A percentile compares a stretch with the other conserved stretches of the same genome.
phyloP scores from a whole-genome alignment of 2,888 invertebrate species.

The Julus scanicus region DNA sequence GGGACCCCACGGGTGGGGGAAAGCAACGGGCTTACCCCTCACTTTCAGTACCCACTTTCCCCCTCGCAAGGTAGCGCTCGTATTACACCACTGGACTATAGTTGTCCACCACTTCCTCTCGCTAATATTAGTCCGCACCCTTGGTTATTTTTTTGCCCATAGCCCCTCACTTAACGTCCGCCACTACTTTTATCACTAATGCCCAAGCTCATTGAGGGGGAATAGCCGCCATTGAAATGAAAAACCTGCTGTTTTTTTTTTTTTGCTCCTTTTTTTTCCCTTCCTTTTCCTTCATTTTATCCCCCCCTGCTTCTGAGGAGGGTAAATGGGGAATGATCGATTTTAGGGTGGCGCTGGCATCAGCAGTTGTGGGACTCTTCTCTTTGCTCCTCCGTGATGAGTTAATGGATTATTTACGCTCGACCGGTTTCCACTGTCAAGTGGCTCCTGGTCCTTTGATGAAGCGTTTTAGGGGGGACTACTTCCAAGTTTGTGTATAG shows the following conservation, averaged over 20 bases:
- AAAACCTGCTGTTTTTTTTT: conserved; percentile 19
- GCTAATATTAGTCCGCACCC: background rate
- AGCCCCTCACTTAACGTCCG: conserved; percentile 19
- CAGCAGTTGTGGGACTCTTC: background rate
- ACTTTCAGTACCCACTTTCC: background rate
- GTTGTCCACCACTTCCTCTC: background rate
- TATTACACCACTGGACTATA: background rate
- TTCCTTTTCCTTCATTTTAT: background rate
- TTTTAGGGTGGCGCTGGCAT: conserved; percentile 36
- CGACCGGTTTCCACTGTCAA: conserved; percentile 27
- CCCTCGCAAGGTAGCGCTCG: background rate
- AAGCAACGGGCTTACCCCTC: background rate
- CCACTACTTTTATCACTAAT: conserved; percentile 29
- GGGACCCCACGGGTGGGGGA: background rate
- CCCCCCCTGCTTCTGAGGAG: background rate
- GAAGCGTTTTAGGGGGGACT: background rate
- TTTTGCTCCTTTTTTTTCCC: background rate
- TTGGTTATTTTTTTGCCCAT: background rate
- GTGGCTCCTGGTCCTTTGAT: conserved; percentile 16
- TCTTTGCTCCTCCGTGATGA: conserved; percentile 9
- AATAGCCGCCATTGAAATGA: conserved; percentile 36
- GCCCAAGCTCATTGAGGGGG: conserved; percentile 35
- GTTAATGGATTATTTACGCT: conserved; percentile 34
- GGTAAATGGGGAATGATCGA: conserved; percentile 23
- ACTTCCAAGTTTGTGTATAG: background rate